Evolutionary conservation across 2,113 vertebrate species (phyloP).

Genomic region (Chaenocephalus aceratus): DNA sequence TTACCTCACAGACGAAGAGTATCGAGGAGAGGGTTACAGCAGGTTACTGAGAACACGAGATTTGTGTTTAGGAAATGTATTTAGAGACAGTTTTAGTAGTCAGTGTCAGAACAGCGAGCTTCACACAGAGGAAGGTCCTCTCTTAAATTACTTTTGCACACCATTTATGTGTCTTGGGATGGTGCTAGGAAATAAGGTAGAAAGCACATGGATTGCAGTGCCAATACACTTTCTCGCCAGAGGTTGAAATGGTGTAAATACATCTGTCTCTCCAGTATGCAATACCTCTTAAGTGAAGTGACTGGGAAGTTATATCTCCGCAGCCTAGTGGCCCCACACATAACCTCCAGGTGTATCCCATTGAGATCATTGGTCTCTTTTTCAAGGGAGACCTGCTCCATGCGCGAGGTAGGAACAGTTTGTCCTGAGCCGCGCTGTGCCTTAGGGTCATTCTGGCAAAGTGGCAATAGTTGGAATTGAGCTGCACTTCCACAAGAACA

Average conservation of each 20-base stretch:
- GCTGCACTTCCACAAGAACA: not conserved
- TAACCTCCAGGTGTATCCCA: too few relatives aligned
- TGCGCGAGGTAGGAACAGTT: not conserved
- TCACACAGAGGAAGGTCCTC: not conserved
- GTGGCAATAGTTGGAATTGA: too few relatives aligned
- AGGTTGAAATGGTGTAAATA: not conserved
- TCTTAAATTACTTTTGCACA: not conserved
- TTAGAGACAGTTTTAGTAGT: conserved; percentile 28
- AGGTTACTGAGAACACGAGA: conserved; percentile 6
- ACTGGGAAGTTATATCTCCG: not conserved
- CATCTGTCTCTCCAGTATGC: not conserved
- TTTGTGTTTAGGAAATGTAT: conserved; percentile 24
- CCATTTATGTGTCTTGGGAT: not conserved
- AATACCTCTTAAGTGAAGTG: not conserved
- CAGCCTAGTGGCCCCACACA: too few relatives aligned
- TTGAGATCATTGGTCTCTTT: too few relatives aligned
- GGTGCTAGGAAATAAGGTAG: not conserved
- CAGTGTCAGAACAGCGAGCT: not conserved
- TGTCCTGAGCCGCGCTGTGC: not conserved
- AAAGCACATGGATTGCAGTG: not conserved
- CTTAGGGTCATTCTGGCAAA: not conserved
- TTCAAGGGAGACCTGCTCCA: too few relatives aligned
- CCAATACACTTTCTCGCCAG: not conserved
- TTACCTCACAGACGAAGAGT: conserved; percentile 12
- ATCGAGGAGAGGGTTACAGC: conserved; percentile 18